phyloP scores from a whole-genome alignment of 1,140 invertebrate species.

The Drosophila seguyi region DNA sequence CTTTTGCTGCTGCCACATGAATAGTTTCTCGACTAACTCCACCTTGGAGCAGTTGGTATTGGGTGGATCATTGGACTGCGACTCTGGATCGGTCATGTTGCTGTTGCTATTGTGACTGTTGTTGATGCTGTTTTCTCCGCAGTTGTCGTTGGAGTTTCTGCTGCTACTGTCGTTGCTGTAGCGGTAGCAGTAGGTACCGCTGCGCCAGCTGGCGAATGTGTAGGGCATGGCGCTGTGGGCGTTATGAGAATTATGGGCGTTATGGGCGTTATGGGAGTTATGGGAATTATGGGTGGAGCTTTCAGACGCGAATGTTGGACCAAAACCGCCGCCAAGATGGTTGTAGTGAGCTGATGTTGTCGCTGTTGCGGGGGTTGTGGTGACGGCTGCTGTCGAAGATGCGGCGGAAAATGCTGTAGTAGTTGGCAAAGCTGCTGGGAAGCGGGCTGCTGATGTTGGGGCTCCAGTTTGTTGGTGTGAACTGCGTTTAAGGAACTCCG shows the following conservation, averaged over 20 bases:
- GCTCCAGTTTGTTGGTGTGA: slow-evolving; percentile 62
- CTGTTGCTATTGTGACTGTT: slow-evolving; percentile 30
- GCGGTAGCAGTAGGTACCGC: slow-evolving; percentile 70
- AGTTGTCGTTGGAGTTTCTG: slow-evolving; percentile 31
- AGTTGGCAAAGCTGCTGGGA: slow-evolving; percentile 30
- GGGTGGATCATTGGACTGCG: slow-evolving; percentile 44
- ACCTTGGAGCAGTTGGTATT: slow-evolving; percentile 72
- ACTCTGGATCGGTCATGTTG: slow-evolving; percentile 39
- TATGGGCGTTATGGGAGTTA: not conserved
- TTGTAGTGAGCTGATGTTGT: slow-evolving; percentile 48
- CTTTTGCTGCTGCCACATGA: slow-evolving; percentile 75
- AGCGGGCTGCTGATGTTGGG: slow-evolving; percentile 44
- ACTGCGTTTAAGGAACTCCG: slow-evolving; percentile 84
- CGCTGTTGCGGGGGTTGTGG: slow-evolving; percentile 26
- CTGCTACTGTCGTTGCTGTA: slow-evolving; percentile 38
- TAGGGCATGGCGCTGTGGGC: slow-evolving; percentile 56
- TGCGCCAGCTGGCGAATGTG: slow-evolving; percentile 74
- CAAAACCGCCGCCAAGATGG: slow-evolving; percentile 50
- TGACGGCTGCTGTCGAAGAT: slow-evolving; percentile 28
- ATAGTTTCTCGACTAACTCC: slow-evolving; percentile 73
- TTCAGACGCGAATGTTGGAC: slow-evolving; percentile 53
- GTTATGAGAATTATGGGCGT: slow-evolving; percentile 7
- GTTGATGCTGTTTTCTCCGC: slow-evolving; percentile 30
- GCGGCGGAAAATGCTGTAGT: slow-evolving; percentile 41
- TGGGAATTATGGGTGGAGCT: slow-evolving; percentile 29